Conservation (phyloP, 2,888 invertebrate genomes). For the Drosophila affinis region DNA sequence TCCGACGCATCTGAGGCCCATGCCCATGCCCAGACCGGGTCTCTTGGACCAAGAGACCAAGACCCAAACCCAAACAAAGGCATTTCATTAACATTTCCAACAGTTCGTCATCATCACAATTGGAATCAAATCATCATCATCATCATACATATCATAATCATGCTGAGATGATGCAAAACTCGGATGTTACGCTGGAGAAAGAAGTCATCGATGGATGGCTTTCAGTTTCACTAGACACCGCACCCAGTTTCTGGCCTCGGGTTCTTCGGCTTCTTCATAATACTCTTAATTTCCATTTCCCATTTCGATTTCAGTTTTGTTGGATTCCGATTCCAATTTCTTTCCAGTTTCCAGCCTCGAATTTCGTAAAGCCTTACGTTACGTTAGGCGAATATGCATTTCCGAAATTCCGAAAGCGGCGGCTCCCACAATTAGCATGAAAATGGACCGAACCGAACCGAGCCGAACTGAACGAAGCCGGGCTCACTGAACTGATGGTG, state of each 20-base stretch:
- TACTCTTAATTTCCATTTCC: constrained; percentile 35
- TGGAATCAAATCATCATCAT: constrained; percentile 12
- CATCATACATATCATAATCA: constrained; percentile 24
- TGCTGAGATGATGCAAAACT: constrained; percentile 52
- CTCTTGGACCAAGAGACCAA: neutral
- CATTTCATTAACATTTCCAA: constrained; percentile 71
- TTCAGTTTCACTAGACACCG: constrained; percentile 32
- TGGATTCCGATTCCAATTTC: constrained; percentile 30
- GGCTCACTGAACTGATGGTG: neutral
- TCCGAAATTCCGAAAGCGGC: constrained; percentile 69
- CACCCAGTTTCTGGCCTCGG: constrained; percentile 45
- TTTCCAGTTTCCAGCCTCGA: constrained; percentile 50
- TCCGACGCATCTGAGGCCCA: neutral
- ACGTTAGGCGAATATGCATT: constrained; percentile 52
- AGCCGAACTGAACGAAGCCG: too few relatives aligned
- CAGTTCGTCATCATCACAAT: constrained; percentile 6
- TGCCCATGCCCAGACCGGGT: neutral
- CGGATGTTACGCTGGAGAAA: neutral
- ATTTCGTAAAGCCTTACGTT: constrained; percentile 37
- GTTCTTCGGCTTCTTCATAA: constrained; percentile 20
- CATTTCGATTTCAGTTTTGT: constrained; percentile 16
- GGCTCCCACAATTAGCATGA: constrained; percentile 65
- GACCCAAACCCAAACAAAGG: constrained; percentile 52
- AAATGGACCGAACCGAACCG: constrained; percentile 50
- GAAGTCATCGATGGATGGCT: constrained; percentile 10